Evolutionary conservation across 2,797 vertebrate genomes (phyloP).

Genomic region (Liasis olivaceus): DNA sequence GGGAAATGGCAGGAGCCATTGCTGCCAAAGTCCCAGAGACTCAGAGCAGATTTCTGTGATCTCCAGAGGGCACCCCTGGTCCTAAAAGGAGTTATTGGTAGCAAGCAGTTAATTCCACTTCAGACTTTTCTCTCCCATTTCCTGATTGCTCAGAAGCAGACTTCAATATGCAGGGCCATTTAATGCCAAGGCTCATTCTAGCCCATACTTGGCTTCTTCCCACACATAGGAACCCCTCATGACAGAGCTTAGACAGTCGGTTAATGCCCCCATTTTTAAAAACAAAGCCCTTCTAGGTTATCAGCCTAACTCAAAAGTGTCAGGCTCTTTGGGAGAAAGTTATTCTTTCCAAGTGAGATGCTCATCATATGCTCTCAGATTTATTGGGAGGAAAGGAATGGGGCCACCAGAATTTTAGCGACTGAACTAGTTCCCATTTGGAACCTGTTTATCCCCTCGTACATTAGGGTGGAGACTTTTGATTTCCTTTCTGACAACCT

Average conservation of each 20-base stretch:
- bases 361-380: background rate
- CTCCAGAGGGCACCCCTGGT: background rate
- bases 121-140: accelerated
- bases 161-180: background rate
- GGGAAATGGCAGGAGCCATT: background rate
- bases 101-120: background rate
- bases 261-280: background rate
- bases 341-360: background rate
- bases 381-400: background rate
- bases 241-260: background rate
- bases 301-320: background rate
- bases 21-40: background rate
- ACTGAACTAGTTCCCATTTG: background rate
- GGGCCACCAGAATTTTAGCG: background rate
- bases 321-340: background rate
- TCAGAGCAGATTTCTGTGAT: background rate
- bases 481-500: background rate
- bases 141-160: background rate
- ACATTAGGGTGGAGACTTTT: background rate
- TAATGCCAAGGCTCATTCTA: background rate
- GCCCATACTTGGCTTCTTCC: background rate
- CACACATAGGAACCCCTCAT: background rate
- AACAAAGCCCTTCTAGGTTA: background rate
- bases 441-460: no score
- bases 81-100: conserved; percentile 2